These are phyloP conservation scores for Physella acuta DNA, from an alignment of 1,140 invertebrate species.

Conservation along the genomic window DNA sequence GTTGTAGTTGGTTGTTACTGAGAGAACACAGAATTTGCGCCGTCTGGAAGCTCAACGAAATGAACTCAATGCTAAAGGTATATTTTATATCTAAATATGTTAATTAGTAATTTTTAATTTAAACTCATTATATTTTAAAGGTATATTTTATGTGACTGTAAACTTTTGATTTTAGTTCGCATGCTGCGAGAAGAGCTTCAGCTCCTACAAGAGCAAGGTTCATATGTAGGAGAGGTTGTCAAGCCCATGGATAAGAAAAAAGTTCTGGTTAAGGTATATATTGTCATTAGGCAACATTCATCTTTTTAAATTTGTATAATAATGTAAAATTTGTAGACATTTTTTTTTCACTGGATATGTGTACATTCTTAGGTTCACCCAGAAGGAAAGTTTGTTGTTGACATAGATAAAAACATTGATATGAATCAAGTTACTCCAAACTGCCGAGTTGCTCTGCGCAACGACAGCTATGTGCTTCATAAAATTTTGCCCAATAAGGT, in stretches of 20 bases:
- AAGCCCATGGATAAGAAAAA: slow-evolving; percentile 99
- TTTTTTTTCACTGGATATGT: background rate
- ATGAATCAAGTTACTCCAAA: slow-evolving; percentile 98
- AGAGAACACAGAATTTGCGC: slow-evolving; percentile 96
- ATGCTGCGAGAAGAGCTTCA: slow-evolving; percentile 97
- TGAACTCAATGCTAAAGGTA: slow-evolving; percentile 98
- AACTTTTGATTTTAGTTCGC: slow-evolving; percentile 70
- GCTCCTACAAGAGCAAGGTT: slow-evolving; percentile 97
- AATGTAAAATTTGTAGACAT: background rate
- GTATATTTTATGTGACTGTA: background rate
- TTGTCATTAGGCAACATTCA: background rate
- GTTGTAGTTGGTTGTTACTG: slow-evolving; percentile 80
- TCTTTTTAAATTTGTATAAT: too few relatives aligned
- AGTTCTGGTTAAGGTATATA: slow-evolving; percentile 86
- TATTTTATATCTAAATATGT: too few relatives aligned
- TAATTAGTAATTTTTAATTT: too few relatives aligned
- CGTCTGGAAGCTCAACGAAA: slow-evolving; percentile 97
- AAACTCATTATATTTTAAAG: background rate
- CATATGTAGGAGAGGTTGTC: slow-evolving; percentile 98
- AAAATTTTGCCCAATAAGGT: slow-evolving; percentile 99
- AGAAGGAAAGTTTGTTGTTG: slow-evolving; percentile 99
- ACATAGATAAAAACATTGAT: slow-evolving; percentile 99
- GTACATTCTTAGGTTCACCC: slow-evolving; percentile 86
- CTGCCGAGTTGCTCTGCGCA: slow-evolving; percentile 93
- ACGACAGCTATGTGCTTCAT: slow-evolving; percentile 98